These are phyloP conservation scores for Conomelus anceps DNA, from an alignment of 2,888 invertebrate species.

Conservation along the genomic window DNA sequence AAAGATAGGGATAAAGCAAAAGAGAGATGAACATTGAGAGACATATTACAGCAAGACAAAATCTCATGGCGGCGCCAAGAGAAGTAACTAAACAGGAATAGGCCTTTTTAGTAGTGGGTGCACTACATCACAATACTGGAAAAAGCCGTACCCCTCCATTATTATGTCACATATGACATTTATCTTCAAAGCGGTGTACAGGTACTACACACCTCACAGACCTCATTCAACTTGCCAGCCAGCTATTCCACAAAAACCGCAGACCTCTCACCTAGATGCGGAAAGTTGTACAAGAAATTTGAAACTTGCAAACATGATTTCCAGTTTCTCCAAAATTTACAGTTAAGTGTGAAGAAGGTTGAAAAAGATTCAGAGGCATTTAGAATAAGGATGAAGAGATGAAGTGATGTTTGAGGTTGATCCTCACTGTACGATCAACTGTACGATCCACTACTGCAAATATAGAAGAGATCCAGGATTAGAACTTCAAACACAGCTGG, in stretches of 20 bases:
- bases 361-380: no score
- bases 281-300: background rate
- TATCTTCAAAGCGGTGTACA: background rate
- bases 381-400: no score
- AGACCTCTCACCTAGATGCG: background rate
- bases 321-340: background rate
- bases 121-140: background rate
- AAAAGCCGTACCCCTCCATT: background rate
- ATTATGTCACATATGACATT: background rate
- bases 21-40: background rate
- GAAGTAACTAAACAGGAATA: background rate
- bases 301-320: background rate
- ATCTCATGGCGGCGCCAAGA: background rate
- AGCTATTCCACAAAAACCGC: background rate
- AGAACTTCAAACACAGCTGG: no score
- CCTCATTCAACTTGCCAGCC: no score
- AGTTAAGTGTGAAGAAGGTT: background rate
- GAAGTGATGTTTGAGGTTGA: no score
- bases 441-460: no score
- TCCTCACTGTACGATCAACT: no score
- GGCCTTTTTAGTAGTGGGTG: background rate
- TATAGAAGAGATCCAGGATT: no score
- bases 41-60: background rate
- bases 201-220: background rate
- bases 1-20: background rate